Evolutionary conservation across 2,113 vertebrate genomes (phyloP).

Genomic region (Sinocyclocheilus rhinocerous): DNA sequence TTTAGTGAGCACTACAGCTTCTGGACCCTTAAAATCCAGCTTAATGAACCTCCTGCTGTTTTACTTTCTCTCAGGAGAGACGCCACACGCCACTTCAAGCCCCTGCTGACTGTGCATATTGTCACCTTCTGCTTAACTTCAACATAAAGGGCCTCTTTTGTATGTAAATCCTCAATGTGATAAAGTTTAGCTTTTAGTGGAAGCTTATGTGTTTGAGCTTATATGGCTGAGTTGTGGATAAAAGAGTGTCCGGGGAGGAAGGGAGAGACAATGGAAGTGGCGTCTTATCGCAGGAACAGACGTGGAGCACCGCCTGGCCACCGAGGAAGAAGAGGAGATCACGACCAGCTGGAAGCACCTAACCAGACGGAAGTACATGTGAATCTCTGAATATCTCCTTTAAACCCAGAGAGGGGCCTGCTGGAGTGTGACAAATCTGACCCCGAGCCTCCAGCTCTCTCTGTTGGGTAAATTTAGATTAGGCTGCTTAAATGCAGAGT

Average conservation of each 20-base stretch:
- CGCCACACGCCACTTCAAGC: constrained; percentile 20
- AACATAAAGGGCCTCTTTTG: constrained; percentile 32
- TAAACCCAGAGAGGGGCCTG: constrained; percentile 4
- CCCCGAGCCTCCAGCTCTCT: constrained; percentile 54
- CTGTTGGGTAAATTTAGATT: constrained; percentile 50
- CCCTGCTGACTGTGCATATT: constrained; percentile 13
- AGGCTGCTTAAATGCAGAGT: constrained; percentile 44
- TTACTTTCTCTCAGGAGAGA: constrained; percentile 23
- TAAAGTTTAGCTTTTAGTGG: constrained; percentile 22
- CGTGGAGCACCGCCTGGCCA: not conserved
- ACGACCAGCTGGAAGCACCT: not conserved
- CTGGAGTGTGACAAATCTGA: constrained; percentile 66
- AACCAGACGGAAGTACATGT: not conserved
- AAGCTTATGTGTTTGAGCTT: constrained; percentile 3
- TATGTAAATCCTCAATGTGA: constrained; percentile 41
- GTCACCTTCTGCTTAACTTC: not conserved
- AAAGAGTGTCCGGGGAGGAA: constrained; percentile 8
- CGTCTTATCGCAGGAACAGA: constrained; percentile 30
- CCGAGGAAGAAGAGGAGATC: constrained; percentile 19
- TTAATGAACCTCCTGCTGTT: constrained; percentile 4
- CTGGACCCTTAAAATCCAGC: not conserved
- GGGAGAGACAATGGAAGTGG: constrained; percentile 18
- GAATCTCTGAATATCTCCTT: constrained; percentile 14
- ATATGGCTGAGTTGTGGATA: constrained; percentile 23
- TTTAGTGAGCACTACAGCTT: constrained; percentile 50